A percentile compares a stretch with the other conserved stretches of the same genome.
phyloP scores from a whole-genome alignment of 2,797 vertebrate species.

The Eulemur mongoz region DNA sequence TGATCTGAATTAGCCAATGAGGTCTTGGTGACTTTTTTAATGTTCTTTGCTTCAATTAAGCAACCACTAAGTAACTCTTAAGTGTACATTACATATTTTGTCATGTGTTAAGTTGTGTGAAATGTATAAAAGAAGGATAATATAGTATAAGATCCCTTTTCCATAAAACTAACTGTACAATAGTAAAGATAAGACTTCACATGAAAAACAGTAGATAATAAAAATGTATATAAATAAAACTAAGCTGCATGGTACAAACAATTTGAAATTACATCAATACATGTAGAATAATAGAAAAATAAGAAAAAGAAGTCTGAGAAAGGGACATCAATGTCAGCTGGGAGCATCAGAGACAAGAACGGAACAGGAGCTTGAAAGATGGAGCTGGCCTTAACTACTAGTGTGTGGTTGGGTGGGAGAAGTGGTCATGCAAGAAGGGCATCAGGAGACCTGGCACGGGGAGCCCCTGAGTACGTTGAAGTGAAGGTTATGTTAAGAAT shows the following conservation, averaged over 20 bases:
- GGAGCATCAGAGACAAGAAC: not conserved
- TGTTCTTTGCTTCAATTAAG: not conserved
- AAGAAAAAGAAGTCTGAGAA: not conserved
- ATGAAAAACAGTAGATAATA: not conserved
- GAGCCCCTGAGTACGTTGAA: not conserved
- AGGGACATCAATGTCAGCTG: not conserved
- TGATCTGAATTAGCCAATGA: not conserved
- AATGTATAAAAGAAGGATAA: not conserved
- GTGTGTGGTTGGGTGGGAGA: not conserved
- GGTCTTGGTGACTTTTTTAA: not conserved
- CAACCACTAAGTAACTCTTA: not conserved
- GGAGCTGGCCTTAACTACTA: not conserved
- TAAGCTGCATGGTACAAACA: not conserved
- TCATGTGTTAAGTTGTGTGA: not conserved
- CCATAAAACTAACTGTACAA: not conserved
- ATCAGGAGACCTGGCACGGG: accelerated
- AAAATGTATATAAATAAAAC: not conserved
- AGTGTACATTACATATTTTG: not conserved
- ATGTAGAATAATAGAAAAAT: not conserved
- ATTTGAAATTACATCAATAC: not conserved
- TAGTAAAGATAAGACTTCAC: not conserved
- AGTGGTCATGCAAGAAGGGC: not conserved
- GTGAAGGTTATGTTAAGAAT: not conserved
- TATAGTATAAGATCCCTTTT: not conserved
- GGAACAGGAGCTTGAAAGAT: not conserved